Evolutionary conservation across 1,140 invertebrate species (phyloP).

Genomic region (Saccostrea cuccullata): DNA sequence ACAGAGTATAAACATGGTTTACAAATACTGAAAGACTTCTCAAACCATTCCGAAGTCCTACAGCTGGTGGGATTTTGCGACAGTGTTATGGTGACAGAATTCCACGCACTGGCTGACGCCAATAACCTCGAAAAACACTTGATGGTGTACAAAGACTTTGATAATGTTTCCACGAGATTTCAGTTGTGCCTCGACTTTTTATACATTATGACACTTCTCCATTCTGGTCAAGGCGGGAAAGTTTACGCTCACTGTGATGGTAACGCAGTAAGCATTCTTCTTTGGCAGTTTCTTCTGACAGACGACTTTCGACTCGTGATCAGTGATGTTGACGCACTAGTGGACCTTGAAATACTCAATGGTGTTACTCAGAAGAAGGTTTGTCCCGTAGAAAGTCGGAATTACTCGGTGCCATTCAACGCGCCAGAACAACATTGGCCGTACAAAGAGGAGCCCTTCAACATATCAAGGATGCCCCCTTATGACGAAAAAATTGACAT

Average conservation of each 20-base stretch:
- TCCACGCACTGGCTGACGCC: not conserved
- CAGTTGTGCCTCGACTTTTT: not conserved
- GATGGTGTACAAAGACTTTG: not conserved
- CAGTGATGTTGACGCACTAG: not conserved
- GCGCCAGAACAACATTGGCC: not conserved
- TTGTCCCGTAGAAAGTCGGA: not conserved
- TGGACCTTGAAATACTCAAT: not conserved
- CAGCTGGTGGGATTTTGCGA: not conserved
- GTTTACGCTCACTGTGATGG: constrained; percentile 2
- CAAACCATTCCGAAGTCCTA: not conserved
- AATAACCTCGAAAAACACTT: not conserved
- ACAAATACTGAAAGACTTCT: not conserved
- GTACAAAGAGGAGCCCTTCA: not conserved
- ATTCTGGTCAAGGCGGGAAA: constrained; percentile 2
- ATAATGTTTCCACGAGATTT: not conserved
- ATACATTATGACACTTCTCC: not conserved
- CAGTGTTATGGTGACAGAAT: not conserved
- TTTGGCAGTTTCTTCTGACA: not conserved
- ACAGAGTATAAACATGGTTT: not conserved
- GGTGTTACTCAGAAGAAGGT: not conserved
- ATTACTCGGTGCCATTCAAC: not conserved
- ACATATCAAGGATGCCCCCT: not conserved
- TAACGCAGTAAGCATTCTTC: not conserved
- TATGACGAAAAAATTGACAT: constrained; percentile 9
- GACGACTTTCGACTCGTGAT: not conserved